Base-by-base conservation (phyloP, 2,113 vertebrate genomes). In the Vombatus ursinus region DNA sequence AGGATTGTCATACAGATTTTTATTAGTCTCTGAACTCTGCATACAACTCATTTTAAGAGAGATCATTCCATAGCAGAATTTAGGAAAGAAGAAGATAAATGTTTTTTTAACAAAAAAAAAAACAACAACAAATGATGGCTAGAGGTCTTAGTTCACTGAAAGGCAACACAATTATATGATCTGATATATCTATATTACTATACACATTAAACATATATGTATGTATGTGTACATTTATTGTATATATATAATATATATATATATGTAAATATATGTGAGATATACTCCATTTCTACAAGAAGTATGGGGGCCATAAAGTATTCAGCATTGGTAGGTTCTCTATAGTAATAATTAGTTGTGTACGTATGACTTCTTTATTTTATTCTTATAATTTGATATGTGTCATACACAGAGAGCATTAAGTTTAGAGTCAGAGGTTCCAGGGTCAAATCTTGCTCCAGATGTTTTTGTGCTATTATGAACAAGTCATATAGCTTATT, bases 141-240 rank as follows among this genome's bases (percentile, higher is more conserved):
- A 50, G 92, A 94, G 92, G 1, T 92, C 1, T 84, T n/a, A 95
- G 10, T 95, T 94, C 10, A 90, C 53, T 94, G n/a, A 96, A 96
- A 96, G 52, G 3, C 50, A 95, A 53, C 23, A 91, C 89, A 92
- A 68, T 10, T 4, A 23, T 2, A 2, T 31, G 77, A 4, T 1
- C 52, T 26, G 10, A 10, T 12, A 52, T 16, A 47, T 28, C 2
- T 24, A 3, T 28, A 23, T 37, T 54, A 54, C 8, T 57, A 57
- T 28, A 57, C 26, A 57, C 26, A 57, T 52, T 52, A 22, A 89
- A 50, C 14, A 90, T 31, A 48, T 6, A 89, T 14, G 10, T 84
- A 93, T 3, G 28, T 28, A 10, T 57, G 9, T 31, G 9, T 61
- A 52, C 0, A 93, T 53, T 90, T 90, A 23, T 22, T 90, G 1